Evolutionary conservation across 2,888 invertebrate genomes (phyloP), one percentile per base, ranked within the genome.

Genomic region (Minunthozetes semirufus): DNA sequence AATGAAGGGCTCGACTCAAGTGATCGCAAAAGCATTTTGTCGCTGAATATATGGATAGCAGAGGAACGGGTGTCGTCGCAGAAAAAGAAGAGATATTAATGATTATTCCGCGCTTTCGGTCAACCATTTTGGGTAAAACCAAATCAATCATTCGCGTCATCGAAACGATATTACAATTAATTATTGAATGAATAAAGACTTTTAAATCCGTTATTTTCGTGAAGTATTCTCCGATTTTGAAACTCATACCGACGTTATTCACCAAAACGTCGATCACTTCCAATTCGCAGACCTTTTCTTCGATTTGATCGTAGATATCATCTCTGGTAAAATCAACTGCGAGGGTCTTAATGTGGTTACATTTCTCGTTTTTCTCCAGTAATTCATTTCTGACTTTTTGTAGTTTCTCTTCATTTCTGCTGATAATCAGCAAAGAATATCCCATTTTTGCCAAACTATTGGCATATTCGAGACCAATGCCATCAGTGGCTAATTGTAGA

Each of bases 51-150:
- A 93, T 89, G 0, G 92, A 88, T 90, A 94, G 90, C 72, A 92
- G 85, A 0, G 95, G 94, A 77, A 93, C 83, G 0, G 94, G 93
- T 82, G 91, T 90, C 73, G 91, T 83, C 82, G 93, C 93, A 0
- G 94, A 90, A 1, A 91, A 92, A 0, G 94, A 94, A 0, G 94
- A 92, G n/a, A 95, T 87, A 82, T 94, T 94, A 38, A 95, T 90
- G 70, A 95, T 88, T 0, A 93, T 93, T 0, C 95, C 95, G 72
- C 86, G 86, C 1, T 88, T 87, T 73, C 82, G 82, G 73, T 68
- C 46, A 59, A 88, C 88, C 93, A 95, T 93, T 68, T 88, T 87
- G 0, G 89, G 89, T 79, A 94, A 85, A 59, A 93, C 84, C 81
- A 91, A 84, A 76, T 90, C 87, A 5, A 90, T 90, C 89, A 95